Percentiles rank a stretch among this genome's conserved stretches.
Conservation (phyloP, 2,888 invertebrate genomes). For the Acholoe squamosa region DNA sequence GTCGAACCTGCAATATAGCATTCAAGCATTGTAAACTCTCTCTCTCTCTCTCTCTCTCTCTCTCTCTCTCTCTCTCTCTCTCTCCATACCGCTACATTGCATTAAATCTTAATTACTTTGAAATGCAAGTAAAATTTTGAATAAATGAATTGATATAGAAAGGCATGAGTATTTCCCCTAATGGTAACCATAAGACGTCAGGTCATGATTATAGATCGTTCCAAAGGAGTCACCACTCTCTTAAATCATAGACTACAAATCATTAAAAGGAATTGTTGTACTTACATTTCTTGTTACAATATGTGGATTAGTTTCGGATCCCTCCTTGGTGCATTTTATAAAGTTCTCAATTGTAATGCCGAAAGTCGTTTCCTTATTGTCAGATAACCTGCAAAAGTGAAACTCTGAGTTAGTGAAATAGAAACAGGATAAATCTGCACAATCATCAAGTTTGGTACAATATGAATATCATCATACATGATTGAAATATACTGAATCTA, state of each 20-base stretch:
- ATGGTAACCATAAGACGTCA: too few relatives aligned
- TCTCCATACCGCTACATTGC: too few relatives aligned
- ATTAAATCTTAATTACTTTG: too few relatives aligned
- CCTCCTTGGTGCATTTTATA: constrained; percentile 95
- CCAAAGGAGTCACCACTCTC: too few relatives aligned
- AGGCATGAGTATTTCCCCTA: too few relatives aligned
- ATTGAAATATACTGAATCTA: too few relatives aligned
- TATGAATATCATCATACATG: neutral
- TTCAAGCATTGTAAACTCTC: neutral
- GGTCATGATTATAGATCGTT: too few relatives aligned
- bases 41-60: too few relatives aligned
- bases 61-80: too few relatives aligned
- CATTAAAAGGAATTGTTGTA: neutral
- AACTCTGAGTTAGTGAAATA: neutral
- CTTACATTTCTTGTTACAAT: constrained; percentile 86
- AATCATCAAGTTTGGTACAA: neutral
- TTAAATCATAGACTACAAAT: too few relatives aligned
- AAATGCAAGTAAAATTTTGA: too few relatives aligned
- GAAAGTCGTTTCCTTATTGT: constrained; percentile 93
- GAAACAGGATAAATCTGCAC: neutral
- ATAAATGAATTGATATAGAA: too few relatives aligned
- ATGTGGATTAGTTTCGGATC: constrained; percentile 93
- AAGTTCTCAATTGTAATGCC: constrained; percentile 96
- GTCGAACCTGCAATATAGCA: constrained; percentile 87
- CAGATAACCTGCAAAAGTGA: constrained; percentile 62